Conservation (phyloP, 2,888 invertebrate genomes). For the Euplagia quadripunctaria region DNA sequence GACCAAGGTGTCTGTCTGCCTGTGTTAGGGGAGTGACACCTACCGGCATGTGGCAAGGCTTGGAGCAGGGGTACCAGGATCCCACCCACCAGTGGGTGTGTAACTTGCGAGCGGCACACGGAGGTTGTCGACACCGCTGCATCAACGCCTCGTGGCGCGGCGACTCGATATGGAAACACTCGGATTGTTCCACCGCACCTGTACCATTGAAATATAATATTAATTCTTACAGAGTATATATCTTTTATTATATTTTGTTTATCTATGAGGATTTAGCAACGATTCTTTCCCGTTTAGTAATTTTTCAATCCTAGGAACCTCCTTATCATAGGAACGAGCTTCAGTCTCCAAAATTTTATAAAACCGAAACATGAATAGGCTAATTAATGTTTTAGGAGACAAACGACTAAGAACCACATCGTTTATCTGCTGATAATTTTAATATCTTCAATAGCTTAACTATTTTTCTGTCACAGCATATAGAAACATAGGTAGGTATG, state of each 20-base stretch:
- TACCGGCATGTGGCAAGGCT: slow-evolving; percentile 79
- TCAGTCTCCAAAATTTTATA: too few species aligned
- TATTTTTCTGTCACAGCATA: too few species aligned
- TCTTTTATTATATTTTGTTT: neutral
- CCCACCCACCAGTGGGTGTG: slow-evolving; percentile 95
- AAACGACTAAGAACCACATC: too few species aligned
- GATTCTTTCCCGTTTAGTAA: too few species aligned
- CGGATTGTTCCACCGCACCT: slow-evolving; percentile 88
- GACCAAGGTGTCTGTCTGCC: neutral
- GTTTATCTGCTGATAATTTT: too few species aligned
- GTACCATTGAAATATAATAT: slow-evolving; percentile 25
- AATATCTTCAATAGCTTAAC: too few species aligned
- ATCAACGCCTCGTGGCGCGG: slow-evolving; percentile 88
- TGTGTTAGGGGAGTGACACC: slow-evolving; percentile 21
- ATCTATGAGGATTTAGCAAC: too few species aligned
- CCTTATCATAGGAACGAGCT: too few species aligned
- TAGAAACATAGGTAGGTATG: too few species aligned
- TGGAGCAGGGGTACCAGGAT: slow-evolving; percentile 93
- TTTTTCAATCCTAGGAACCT: too few species aligned
- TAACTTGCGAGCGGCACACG: slow-evolving; percentile 84
- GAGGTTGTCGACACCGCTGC: slow-evolving; percentile 89
- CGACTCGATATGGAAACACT: slow-evolving; percentile 87
- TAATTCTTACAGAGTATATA: neutral
- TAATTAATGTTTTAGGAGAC: too few species aligned
- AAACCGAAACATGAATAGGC: too few species aligned